Evolutionary conservation across 2,888 invertebrate species (phyloP).

Genomic region (Ethmia dodecea): DNA sequence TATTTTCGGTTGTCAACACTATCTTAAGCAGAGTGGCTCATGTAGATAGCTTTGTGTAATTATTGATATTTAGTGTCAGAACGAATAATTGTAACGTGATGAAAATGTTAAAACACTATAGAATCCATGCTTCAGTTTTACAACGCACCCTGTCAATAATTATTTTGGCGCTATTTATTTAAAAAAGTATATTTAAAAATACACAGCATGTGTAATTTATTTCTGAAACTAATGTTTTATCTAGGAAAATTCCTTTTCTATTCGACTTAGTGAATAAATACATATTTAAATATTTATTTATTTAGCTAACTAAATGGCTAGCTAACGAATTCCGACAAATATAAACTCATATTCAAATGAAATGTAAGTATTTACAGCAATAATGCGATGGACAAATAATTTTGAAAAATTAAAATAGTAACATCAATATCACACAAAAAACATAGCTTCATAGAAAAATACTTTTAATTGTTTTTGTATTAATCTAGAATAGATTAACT

Average conservation of each 20-base stretch:
- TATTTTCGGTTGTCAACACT: constrained; percentile 34
- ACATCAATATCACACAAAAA: constrained; percentile 12
- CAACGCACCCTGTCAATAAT: constrained; percentile 39
- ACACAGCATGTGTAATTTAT: constrained; percentile 48
- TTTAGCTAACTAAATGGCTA: constrained; percentile 47
- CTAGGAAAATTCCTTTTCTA: constrained; percentile 38
- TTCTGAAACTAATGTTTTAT: constrained; percentile 38
- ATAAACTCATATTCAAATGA: too few species aligned
- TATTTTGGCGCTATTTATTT: constrained; percentile 47
- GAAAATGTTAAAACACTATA: constrained; percentile 26
- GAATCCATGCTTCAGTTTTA: constrained; percentile 46
- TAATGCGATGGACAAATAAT: constrained; percentile 6
- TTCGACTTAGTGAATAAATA: constrained; percentile 52
- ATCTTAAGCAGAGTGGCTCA: constrained; percentile 55
- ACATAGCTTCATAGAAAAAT: constrained; percentile 13
- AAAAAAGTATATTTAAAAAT: too few species aligned
- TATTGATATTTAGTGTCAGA: constrained; percentile 72
- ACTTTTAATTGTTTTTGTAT: constrained; percentile 45
- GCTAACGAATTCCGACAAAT: too few species aligned
- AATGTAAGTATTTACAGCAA: too few species aligned
- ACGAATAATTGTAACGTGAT: constrained; percentile 41
- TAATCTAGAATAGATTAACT: constrained; percentile 41
- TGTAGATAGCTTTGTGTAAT: constrained; percentile 78
- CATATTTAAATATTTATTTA: constrained; percentile 68
- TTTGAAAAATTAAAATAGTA: too few species aligned